phyloP scores from a whole-genome alignment of 2,888 invertebrate species.

The Drosophila infuscata region DNA sequence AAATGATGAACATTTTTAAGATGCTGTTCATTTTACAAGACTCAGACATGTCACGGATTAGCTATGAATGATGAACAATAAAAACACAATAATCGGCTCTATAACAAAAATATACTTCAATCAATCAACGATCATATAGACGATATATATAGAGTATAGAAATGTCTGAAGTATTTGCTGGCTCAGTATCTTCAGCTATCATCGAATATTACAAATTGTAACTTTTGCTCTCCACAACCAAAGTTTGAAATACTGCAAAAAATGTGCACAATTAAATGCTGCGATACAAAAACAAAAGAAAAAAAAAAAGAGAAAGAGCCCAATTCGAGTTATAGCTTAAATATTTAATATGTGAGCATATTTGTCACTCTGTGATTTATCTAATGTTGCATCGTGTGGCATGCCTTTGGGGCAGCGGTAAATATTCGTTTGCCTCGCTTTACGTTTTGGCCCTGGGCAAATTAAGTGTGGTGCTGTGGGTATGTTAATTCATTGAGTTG shows the following conservation, averaged over 20 bases:
- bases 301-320: conserved; percentile 36
- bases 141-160: too few relatives aligned
- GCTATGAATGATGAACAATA: not conserved
- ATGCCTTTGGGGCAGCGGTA: conserved; percentile 40
- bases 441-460: conserved; percentile 47
- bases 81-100: not conserved
- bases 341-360: conserved; percentile 42
- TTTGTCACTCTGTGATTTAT: conserved; percentile 67
- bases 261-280: conserved; percentile 1
- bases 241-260: not conserved
- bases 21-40: not conserved
- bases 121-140: not conserved
- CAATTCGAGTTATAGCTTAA: conserved; percentile 24
- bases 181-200: not conserved
- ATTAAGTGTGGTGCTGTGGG: conserved; percentile 60
- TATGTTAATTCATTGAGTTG: conserved; percentile 58
- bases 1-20: not conserved
- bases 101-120: not conserved
- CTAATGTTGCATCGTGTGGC: conserved; percentile 41
- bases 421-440: conserved; percentile 37
- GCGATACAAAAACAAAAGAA: conserved; percentile 11
- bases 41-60: not conserved
- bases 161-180: not conserved
- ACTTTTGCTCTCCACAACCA: not conserved
- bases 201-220: not conserved